Evolutionary conservation across 2,113 vertebrate species (phyloP), one percentile per base, ranked within the genome.

Genomic region (Hemiprocne comata): DNA sequence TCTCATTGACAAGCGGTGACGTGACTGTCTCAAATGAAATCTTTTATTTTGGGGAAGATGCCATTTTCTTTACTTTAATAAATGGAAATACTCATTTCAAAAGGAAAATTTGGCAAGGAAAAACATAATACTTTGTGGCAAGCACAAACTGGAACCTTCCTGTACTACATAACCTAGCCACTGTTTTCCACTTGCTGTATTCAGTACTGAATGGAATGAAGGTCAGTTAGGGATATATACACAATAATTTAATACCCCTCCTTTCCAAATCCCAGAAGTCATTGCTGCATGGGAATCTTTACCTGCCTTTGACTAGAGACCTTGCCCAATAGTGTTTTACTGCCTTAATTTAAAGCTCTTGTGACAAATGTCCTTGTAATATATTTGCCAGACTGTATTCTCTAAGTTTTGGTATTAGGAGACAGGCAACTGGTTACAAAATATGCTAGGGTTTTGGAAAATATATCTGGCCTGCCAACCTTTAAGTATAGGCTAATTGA

Each of bases 31-130:
- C 3, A 36, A 65, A n/a, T 11, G 4, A 69, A 60, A 28, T 53
- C 0, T 7, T 81, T 25, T 65, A 10, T 61, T 57, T 16, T 38
- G 11, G 11, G 3, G 9, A 5, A 7, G 3, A 7, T 3, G 7
- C 4, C 7, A 11, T 58, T 34, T 88, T 69, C 20, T 73, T 15
- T 3, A 12, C 61, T 61, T 50, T 26, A 70, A 40, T 61, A 61
- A 73, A 65, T 54, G 7, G 16, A 19, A 65, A 79, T 34, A 24
- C 4, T 58, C 15, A 62, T 34, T 71, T 74, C 64, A 38, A 36
- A 92, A 87, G 29, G 42, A 62, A 94, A 58, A 65, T 14, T 19
- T 54, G 70, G 13, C 13, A 69, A 40, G 23, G 23, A 38, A 82
- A 81, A 88, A 21, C 1, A 23, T 40, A 55, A 36, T 44, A 67